Evolutionary conservation across 64 coral and sea anemone species (phyloP), one percentile per base, ranked within the genome.

Genomic region (Pachyseris speciosa): DNA sequence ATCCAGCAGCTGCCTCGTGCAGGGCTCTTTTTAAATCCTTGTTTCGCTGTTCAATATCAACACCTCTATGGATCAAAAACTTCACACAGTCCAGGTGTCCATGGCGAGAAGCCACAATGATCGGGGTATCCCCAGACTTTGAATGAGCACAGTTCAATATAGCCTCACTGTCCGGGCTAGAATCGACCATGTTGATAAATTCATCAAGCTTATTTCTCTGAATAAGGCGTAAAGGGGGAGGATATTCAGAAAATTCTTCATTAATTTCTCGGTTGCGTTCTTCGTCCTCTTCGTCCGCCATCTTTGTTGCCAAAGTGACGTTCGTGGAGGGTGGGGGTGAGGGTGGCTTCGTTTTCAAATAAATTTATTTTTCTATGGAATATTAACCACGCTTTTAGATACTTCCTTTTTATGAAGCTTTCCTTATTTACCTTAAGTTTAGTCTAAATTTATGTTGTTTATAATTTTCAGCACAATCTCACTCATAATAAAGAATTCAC

Each of bases 21-120:
- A 99, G 43, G 24, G 97, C 76, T 81, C 97, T 77, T 79, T 99
- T 99, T 22, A 92, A 91, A 44, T 99, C 97, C 36, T 86, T 88
- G 84, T 95, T 99, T 64, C 90, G 71, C 68, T 95, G 80, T 71
- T 99, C 97, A 32, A 99, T 84, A 55, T 95, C 86, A 69, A 95
- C 89, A 67, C 90, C 90, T 33, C 80, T 45, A 16, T 72, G 67
- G 66, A 92, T 76, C 7, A 99, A 69, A 50, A 79, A 92, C 29
- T 86, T 74, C 20, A 99, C 67, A 8, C 93, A 27, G 13, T 95
- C 64, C 3, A 91, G 8, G 44, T 91, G 79, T 4, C 97, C 97
- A 52, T 80, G 84, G 89, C 97, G 89, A 3, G 97, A 80, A 20
- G 89, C 90, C 29, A 99, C 85, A 24, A 99, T 93, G 37, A 94